Percentiles rank a stretch among this genome's conserved stretches.
Conservation (phyloP, 2,113 vertebrate genomes). For the Empidonax alnorum region DNA sequence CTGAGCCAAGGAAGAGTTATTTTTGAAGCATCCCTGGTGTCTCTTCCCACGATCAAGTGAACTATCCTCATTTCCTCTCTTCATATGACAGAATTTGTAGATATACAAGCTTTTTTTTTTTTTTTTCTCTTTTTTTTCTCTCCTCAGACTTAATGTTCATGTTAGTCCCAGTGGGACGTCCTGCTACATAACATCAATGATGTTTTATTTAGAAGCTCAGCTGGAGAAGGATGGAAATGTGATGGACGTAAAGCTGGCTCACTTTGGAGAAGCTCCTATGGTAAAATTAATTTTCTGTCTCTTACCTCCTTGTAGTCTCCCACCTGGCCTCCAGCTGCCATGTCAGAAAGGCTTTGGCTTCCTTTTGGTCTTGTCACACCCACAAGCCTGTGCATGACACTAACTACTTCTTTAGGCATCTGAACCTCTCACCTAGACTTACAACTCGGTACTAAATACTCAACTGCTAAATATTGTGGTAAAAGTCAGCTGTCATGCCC, state of each 20-base stretch:
- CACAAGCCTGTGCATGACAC: background rate
- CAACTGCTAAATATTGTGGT: background rate
- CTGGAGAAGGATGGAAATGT: slow-evolving; percentile 77
- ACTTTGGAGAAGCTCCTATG: slow-evolving; percentile 75
- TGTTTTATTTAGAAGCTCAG: slow-evolving; percentile 87
- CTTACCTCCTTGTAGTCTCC: background rate
- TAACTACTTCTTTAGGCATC: background rate
- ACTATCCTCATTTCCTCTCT: background rate
- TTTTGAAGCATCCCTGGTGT: background rate
- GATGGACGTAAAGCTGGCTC: slow-evolving; percentile 80
- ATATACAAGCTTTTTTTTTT: background rate
- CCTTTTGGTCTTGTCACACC: background rate
- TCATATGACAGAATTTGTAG: background rate
- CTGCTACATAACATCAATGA: slow-evolving; percentile 84
- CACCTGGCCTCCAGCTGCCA: background rate
- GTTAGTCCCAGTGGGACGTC: slow-evolving; percentile 74
- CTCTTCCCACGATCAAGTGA: background rate
- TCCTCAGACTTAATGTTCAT: slow-evolving; percentile 79
- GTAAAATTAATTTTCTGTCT: slow-evolving; percentile 66
- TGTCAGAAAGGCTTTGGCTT: background rate
- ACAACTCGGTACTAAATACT: background rate
- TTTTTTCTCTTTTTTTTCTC: background rate
- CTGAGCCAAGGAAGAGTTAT: slow-evolving; percentile 7
- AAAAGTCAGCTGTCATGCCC: background rate
- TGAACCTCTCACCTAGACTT: background rate